Conservation (phyloP, 1,140 invertebrate species). For the Trypoxylus dichotomus region DNA sequence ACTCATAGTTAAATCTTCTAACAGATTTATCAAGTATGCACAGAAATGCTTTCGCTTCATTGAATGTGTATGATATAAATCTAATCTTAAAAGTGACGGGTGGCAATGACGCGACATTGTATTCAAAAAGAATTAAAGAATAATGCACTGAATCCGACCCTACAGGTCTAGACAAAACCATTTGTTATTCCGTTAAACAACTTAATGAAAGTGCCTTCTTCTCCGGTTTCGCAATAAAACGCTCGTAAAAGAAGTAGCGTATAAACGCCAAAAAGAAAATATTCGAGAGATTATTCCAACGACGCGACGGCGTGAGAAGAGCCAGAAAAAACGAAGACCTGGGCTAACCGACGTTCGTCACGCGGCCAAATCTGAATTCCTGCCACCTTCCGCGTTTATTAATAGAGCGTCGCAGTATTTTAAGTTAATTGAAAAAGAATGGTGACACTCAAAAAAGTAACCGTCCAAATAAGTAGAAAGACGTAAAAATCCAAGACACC, state of each 20-base stretch:
- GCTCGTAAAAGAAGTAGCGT: neutral
- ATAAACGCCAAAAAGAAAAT: neutral
- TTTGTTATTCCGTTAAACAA: neutral
- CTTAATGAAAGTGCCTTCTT: neutral
- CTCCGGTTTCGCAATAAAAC: constrained; percentile 1
- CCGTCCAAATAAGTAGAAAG: neutral
- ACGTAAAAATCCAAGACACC: neutral
- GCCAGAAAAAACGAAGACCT: neutral
- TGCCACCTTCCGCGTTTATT: neutral
- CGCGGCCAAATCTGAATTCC: neutral
- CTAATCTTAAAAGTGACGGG: no score
- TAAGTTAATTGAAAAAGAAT: neutral
- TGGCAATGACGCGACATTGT: neutral
- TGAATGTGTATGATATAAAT: no score
- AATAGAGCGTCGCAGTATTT: neutral
- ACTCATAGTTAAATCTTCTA: no score
- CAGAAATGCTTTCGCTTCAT: no score
- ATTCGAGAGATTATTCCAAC: neutral
- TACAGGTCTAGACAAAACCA: neutral
- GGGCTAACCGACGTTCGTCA: neutral
- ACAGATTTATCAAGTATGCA: no score
- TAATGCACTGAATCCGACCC: neutral
- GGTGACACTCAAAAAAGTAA: neutral
- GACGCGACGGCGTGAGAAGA: neutral
- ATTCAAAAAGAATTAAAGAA: neutral